Evolutionary conservation across 2,797 vertebrate genomes (phyloP), one percentile per base, ranked within the genome.

Genomic region (Siniperca obscura): DNA sequence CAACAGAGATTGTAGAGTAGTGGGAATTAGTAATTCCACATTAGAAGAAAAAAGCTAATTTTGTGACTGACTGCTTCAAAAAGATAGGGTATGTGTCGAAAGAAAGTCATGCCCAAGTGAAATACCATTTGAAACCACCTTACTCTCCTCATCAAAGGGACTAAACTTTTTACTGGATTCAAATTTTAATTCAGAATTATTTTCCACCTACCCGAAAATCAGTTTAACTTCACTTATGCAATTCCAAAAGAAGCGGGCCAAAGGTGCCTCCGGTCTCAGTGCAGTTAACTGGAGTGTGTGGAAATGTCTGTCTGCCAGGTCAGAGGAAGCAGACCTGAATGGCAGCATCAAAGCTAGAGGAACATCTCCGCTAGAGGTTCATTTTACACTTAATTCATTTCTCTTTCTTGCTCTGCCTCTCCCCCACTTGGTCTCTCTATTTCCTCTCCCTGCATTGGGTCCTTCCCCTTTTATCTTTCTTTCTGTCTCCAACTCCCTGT

Each of bases 341-440:
- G 50, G 59, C 57, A 77, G 78, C 78, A 81, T 87, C 79, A 87
- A 81, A 90, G 71, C 70, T 16, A 14, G 36, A 80, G 44, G 48
- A 85, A 73, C 55, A 61, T 68, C 65, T 69, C 38, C 46, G 76
- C 71, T 34, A 56, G 38, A 76, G 30, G 60, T 78, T 86, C 9
- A 79, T 85, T 84, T 87, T 80, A 77, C 57, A 80, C 74, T 82
- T 74, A 73, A 84, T 89, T 42, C 44, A 62, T 76, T 86, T 77
- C 56, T 60, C n/a, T 73, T 74, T 84, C 38, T 84, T 77, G 60
- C 25, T 48, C 44, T 62, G 27, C 48, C 42, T 85, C 53, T 60
- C 21, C 36, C 19, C 27, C 16, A 75, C 74, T 71, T 65, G 19
- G 10, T 40, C 17, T 67, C 16, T 80, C 22, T 21, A 13, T 27